Conservation (phyloP, 2,113 vertebrate genomes). For the Ivindomyrus marchei region DNA sequence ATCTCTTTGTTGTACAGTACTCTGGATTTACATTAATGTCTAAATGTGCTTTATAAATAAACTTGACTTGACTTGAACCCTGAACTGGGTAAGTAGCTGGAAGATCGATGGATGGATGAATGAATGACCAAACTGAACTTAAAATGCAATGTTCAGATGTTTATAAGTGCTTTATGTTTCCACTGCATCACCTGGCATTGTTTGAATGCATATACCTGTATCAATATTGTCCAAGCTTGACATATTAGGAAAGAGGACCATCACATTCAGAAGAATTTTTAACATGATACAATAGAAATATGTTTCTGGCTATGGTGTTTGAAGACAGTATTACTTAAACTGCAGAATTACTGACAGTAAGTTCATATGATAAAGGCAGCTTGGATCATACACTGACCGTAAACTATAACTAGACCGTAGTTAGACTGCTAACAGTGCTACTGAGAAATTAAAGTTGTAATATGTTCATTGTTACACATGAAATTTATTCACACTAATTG, state of each 20-base stretch:
- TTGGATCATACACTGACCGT: not conserved
- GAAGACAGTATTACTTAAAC: not conserved
- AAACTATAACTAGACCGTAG: not conserved
- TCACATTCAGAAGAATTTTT: not conserved
- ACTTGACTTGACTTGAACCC: not conserved
- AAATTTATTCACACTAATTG: conserved; percentile 26
- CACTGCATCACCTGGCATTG: not conserved
- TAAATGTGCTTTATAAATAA: not conserved
- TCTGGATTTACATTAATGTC: not conserved
- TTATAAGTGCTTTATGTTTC: not conserved
- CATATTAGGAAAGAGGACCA: not conserved
- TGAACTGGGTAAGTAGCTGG: not conserved
- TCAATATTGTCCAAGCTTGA: not conserved
- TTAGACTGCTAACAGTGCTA: not conserved
- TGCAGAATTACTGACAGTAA: not conserved
- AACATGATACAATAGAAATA: not conserved
- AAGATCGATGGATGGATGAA: not conserved
- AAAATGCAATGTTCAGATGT: not conserved
- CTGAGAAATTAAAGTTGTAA: not conserved
- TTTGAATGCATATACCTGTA: not conserved
- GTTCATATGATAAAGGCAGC: not conserved
- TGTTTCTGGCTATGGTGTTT: not conserved
- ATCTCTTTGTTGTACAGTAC: not conserved
- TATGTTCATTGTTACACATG: conserved; percentile 22
- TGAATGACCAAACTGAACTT: not conserved